Conservation (phyloP, 2,888 invertebrate genomes). For the Thalpophila matura region DNA sequence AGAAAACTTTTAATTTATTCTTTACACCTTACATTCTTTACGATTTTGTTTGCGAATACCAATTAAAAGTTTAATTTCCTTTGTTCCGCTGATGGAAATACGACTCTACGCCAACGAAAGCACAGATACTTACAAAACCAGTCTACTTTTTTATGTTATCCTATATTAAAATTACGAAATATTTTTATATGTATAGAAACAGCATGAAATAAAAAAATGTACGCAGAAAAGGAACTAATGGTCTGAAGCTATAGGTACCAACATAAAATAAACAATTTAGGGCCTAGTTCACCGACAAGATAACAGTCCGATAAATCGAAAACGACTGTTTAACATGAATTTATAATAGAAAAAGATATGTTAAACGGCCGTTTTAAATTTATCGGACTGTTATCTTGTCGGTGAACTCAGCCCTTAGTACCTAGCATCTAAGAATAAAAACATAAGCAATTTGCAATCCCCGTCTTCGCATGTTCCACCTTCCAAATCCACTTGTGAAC, state of each 20-base stretch:
- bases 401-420: too few relatives aligned
- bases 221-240: background rate
- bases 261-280: conserved; percentile 1
- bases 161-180: background rate
- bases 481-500: conserved; percentile 4
- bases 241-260: background rate
- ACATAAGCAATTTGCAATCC: background rate
- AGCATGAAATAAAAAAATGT: background rate
- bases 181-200: background rate
- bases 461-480: background rate
- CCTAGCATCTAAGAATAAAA: conserved; percentile 6
- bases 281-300: too few relatives aligned
- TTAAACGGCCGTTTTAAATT: too few relatives aligned
- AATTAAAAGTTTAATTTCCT: conserved; percentile 59
- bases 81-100: conserved; percentile 53
- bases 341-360: too few relatives aligned
- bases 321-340: too few relatives aligned
- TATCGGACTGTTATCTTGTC: too few relatives aligned
- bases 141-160: conserved; percentile 9
- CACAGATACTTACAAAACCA: conserved; percentile 13
- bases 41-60: conserved; percentile 40
- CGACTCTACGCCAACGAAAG: conserved; percentile 23
- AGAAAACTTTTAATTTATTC: conserved; percentile 56
- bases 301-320: too few relatives aligned
- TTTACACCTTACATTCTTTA: conserved; percentile 51